Evolutionary conservation across 2,113 vertebrate genomes (phyloP).

Genomic region (Ceuthmochares aereus): DNA sequence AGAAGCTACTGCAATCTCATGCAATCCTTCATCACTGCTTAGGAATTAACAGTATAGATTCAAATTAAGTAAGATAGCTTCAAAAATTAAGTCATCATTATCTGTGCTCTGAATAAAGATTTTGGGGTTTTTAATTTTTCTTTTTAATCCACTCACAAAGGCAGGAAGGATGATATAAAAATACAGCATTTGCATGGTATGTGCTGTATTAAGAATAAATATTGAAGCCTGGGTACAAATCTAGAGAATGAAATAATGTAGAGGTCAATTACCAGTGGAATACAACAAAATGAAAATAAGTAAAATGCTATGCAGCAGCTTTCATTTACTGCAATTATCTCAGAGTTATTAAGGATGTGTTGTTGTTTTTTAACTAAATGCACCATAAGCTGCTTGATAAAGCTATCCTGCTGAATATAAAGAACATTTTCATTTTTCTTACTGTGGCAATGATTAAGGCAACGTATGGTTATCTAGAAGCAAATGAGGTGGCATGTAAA

Average conservation of each 20-base stretch:
- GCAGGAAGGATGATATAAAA: not conserved
- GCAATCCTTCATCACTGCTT: not conserved
- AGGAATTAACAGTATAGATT: not conserved
- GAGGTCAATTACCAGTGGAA: not conserved
- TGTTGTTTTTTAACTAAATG: not conserved
- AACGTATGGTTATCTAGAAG: not conserved
- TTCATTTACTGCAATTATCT: not conserved
- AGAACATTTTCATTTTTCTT: not conserved
- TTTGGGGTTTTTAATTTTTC: not conserved
- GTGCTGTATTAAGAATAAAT: not conserved
- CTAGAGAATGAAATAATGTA: not conserved
- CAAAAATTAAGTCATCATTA: not conserved
- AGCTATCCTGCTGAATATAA: not conserved
- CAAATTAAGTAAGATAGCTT: not conserved
- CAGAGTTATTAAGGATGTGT: not conserved
- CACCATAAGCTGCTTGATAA: not conserved
- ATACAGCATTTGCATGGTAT: not conserved
- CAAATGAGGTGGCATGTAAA: not conserved
- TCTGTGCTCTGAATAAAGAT: not conserved
- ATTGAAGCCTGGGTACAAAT: not conserved
- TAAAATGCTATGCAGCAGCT: not conserved
- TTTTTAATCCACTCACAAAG: not conserved
- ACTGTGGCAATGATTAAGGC: not conserved
- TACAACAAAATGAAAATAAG: not conserved
- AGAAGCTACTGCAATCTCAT: not conserved